Conservation (phyloP, 2,113 vertebrate genomes). For the Mola mola region DNA sequence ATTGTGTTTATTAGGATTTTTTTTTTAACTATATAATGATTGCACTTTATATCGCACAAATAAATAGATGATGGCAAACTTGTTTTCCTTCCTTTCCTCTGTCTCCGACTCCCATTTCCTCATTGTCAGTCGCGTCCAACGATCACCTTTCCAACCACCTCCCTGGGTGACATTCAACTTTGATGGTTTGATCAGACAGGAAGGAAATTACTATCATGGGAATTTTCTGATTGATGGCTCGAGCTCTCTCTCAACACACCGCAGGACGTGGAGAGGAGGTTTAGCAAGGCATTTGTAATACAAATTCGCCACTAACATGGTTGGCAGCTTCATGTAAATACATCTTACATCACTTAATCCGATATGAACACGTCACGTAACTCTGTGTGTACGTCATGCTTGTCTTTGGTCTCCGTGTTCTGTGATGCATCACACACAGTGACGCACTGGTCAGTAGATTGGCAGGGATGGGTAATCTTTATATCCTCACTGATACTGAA, state of each 20-base stretch:
- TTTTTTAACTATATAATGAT: not conserved
- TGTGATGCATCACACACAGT: not conserved
- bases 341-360: constrained; percentile 4
- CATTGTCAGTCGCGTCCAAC: constrained; percentile 40
- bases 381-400: constrained; percentile 14
- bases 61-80: constrained; percentile 2
- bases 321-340: constrained; percentile 1
- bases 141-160: constrained; percentile 63
- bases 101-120: constrained; percentile 1
- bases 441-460: not conserved
- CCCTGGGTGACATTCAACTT: constrained; percentile 63
- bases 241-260: constrained; percentile 28
- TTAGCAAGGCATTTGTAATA: constrained; percentile 25
- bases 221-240: constrained; percentile 61
- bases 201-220: constrained; percentile 63
- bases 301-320: constrained; percentile 36
- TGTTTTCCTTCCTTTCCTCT: not conserved
- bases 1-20: not conserved
- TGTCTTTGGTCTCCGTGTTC: constrained; percentile 8
- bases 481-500: not conserved
- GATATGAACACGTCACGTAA: constrained; percentile 6
- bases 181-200: constrained; percentile 69
- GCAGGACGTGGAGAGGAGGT: constrained; percentile 14
- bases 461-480: not conserved
- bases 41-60: not conserved